A percentile compares a stretch with the other conserved stretches of the same genome.
phyloP scores from a whole-genome alignment of 1,140 invertebrate genomes.

The Solen grandis region DNA sequence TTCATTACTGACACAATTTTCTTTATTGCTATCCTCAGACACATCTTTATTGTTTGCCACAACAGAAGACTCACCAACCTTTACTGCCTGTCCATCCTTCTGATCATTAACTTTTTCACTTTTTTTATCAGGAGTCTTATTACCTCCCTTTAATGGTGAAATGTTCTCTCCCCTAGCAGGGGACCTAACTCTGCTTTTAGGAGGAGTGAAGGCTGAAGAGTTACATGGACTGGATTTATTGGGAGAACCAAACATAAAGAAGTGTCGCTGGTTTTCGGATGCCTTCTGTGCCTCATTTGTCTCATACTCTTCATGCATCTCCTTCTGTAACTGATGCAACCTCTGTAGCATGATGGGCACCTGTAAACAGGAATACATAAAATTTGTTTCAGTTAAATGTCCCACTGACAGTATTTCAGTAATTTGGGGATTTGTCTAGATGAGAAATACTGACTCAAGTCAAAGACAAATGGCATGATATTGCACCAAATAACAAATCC shows the following conservation, averaged over 20 bases:
- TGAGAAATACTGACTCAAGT: no score
- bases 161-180: conserved; percentile 13
- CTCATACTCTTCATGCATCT: conserved; percentile 78
- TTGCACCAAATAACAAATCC: no score
- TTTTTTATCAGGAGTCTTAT: neutral
- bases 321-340: conserved; percentile 85
- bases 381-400: no score
- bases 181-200: neutral
- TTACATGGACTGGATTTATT: conserved; percentile 3
- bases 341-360: conserved; percentile 92
- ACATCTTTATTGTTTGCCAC: neutral
- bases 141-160: no score
- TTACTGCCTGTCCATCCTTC: neutral
- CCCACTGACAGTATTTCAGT: no score
- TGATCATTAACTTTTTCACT: neutral
- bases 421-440: no score
- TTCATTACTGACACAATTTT: neutral
- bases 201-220: neutral
- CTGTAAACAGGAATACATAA: conserved; percentile 66
- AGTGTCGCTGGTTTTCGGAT: conserved; percentile 55
- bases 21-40: neutral
- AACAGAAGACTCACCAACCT: neutral
- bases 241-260: conserved; percentile 51
- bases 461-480: no score
- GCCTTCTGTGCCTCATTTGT: conserved; percentile 45